Conservation (phyloP, 2,113 vertebrate genomes). For the Serilophus lunatus region DNA sequence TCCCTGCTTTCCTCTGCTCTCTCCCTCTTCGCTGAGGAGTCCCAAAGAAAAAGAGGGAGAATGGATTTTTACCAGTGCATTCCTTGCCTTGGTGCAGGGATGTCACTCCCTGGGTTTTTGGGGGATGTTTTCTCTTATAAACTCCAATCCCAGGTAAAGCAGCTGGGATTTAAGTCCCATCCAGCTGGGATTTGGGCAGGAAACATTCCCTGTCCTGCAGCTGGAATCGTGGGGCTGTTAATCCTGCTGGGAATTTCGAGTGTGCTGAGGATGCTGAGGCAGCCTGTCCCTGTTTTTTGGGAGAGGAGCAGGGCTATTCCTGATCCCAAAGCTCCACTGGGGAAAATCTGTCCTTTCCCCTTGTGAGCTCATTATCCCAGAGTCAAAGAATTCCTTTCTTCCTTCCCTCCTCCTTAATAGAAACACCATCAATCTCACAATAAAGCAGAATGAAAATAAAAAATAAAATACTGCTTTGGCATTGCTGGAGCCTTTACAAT, state of each 20-base stretch:
- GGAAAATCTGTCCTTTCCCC: neutral
- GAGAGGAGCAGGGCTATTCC: neutral
- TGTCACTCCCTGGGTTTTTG: neutral
- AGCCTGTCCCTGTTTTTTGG: too few relatives aligned
- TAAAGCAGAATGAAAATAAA: neutral
- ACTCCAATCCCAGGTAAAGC: neutral
- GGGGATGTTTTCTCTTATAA: too few relatives aligned
- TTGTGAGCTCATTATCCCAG: neutral
- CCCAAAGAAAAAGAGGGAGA: neutral
- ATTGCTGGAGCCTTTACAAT: neutral
- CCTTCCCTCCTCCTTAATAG: neutral
- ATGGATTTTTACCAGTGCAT: accelerated
- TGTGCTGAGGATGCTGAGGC: neutral
- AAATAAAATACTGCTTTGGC: neutral
- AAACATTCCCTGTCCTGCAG: neutral
- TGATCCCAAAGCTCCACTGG: neutral
- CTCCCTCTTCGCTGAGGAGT: neutral
- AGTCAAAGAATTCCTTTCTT: neutral
- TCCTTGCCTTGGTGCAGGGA: neutral
- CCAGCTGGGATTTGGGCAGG: neutral
- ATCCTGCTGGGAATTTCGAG: neutral
- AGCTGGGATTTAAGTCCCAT: too few relatives aligned
- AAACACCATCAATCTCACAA: too few relatives aligned
- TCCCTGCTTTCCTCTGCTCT: neutral
- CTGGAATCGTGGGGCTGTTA: neutral